Conservation (phyloP, 2,113 vertebrate genomes). For the Alethe castanea region DNA sequence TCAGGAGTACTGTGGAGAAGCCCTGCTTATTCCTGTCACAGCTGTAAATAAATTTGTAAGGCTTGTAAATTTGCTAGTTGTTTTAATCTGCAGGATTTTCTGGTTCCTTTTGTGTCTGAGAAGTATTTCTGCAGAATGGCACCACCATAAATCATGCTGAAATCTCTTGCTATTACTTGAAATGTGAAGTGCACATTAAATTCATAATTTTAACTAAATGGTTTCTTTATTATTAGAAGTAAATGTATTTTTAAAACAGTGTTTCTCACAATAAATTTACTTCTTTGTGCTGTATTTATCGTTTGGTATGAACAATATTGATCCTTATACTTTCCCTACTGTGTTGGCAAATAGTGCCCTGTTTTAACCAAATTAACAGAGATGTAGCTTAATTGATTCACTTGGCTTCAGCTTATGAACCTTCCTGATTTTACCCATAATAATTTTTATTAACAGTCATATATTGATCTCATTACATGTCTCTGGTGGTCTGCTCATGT, state of each 20-base stretch:
- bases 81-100: background rate
- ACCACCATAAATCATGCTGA: fast-evolving
- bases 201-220: background rate
- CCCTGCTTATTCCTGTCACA: background rate
- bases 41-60: background rate
- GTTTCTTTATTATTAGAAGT: background rate
- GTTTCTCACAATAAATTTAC: background rate
- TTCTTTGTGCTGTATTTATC: background rate
- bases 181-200: background rate
- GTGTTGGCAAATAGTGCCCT: background rate
- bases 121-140: background rate
- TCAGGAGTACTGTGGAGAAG: background rate
- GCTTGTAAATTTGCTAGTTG: background rate
- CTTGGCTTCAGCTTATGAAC: background rate
- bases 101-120: background rate
- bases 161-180: background rate
- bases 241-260: background rate
- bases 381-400: background rate
- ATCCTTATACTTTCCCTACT: background rate
- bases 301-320: background rate
- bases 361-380: background rate
- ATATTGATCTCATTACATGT: background rate
- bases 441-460: background rate
- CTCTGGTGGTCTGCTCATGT: background rate
- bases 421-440: background rate